Evolutionary conservation across 2,888 invertebrate species (phyloP).

Genomic region (Dorcus hopei): DNA sequence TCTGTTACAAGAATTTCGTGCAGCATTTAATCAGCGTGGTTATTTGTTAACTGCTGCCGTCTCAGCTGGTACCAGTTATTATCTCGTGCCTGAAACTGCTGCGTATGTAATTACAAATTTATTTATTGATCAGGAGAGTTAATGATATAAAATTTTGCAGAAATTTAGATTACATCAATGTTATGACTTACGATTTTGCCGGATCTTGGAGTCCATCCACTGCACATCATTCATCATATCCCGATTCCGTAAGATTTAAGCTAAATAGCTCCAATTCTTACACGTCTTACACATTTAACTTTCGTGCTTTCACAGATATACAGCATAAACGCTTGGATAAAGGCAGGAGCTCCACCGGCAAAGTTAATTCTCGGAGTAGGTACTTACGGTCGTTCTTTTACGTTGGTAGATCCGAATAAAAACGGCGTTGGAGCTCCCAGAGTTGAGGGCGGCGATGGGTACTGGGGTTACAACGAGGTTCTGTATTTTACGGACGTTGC

Average conservation of each 20-base stretch:
- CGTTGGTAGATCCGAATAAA: conserved; percentile 50
- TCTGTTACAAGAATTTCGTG: conserved; percentile 54
- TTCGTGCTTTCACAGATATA: conserved; percentile 12
- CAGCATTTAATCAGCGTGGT: conserved; percentile 53
- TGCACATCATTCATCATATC: conserved; percentile 64
- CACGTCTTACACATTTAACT: not conserved
- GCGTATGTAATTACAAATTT: no score
- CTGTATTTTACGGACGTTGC: no score
- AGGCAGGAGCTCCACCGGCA: conserved; percentile 55
- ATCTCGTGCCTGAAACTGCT: no score
- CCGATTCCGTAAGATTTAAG: conserved; percentile 40
- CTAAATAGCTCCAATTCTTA: no score
- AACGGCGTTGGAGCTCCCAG: conserved; percentile 56
- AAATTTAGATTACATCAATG: conserved; percentile 62
- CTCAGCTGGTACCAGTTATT: conserved; percentile 34
- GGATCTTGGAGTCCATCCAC: conserved; percentile 63
- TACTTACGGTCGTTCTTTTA: conserved; percentile 66
- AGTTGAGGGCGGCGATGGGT: conserved; percentile 54
- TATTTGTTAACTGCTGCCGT: conserved; percentile 60
- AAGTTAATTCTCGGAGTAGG: conserved; percentile 70
- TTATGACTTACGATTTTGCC: conserved; percentile 74
- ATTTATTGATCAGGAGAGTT: no score
- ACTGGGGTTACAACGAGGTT: conserved; percentile 60
- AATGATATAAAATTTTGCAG: conserved; percentile 39
- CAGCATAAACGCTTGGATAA: conserved; percentile 52